These are phyloP conservation scores for Carpatolechia fugitivella DNA, from an alignment of 2,888 invertebrate genomes.

Conservation along the genomic window DNA sequence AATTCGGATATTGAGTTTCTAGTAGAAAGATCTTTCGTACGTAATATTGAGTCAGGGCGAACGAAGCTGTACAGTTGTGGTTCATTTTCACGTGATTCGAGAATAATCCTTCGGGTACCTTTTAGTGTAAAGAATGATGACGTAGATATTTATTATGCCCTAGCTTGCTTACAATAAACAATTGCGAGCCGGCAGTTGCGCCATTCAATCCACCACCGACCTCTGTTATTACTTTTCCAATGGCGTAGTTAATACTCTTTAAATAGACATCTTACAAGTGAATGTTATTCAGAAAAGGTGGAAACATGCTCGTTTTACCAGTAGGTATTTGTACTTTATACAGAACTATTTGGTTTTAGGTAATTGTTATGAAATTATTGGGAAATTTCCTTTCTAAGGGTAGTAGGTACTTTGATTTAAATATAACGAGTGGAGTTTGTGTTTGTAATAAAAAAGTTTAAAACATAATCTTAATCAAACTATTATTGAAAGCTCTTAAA, in stretches of 20 bases:
- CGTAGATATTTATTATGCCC: slow-evolving; percentile 18
- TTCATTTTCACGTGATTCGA: background rate
- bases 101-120: background rate
- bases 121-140: slow-evolving; percentile 14
- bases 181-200: slow-evolving; percentile 23
- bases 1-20: too few relatives aligned
- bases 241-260: slow-evolving; percentile 42
- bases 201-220: slow-evolving; percentile 28
- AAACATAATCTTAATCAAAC: background rate
- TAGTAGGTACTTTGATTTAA: background rate
- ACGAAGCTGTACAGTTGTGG: too few relatives aligned
- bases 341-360: background rate
- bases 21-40: too few relatives aligned
- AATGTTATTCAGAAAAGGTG: slow-evolving; percentile 28
- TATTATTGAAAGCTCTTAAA: background rate
- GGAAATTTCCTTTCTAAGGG: background rate
- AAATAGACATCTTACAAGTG: slow-evolving; percentile 36
- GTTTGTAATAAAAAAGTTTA: too few relatives aligned
- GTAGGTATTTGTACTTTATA: background rate
- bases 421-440: too few relatives aligned
- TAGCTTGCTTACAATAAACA: slow-evolving; percentile 31
- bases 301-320: slow-evolving; percentile 22
- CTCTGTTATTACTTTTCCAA: slow-evolving; percentile 36
- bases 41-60: too few relatives aligned
- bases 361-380: slow-evolving; percentile 18